Evolutionary conservation across 2,113 vertebrate genomes (phyloP).

Genomic region (Menura novaehollandiae): DNA sequence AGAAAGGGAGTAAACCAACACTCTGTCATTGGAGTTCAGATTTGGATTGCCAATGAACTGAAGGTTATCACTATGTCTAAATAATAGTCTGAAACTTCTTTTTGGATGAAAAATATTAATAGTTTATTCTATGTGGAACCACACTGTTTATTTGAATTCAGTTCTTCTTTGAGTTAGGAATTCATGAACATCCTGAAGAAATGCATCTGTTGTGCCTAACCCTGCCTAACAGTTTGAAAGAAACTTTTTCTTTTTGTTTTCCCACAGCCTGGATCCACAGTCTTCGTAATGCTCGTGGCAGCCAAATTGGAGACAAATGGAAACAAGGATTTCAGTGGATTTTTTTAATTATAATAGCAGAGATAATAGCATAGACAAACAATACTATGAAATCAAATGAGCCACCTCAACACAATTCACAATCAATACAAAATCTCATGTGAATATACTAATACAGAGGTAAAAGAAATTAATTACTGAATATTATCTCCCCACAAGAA

Average conservation of each 20-base stretch:
- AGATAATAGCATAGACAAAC: background rate
- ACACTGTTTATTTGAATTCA: background rate
- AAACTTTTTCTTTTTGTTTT: background rate
- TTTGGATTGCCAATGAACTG: background rate
- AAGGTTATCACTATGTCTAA: background rate
- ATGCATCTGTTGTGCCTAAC: background rate
- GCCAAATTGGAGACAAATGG: background rate
- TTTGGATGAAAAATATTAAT: background rate
- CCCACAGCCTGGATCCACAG: background rate
- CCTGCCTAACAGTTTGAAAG: background rate
- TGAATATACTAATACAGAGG: background rate
- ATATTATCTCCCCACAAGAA: background rate
- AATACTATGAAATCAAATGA: background rate
- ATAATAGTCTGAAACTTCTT: background rate
- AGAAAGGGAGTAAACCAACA: background rate
- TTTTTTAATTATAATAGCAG: background rate
- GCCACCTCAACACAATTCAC: too few relatives aligned
- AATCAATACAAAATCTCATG: background rate
- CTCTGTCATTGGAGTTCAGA: background rate
- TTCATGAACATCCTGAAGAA: background rate
- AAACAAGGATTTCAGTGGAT: background rate
- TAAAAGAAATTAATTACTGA: background rate
- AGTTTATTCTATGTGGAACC: background rate
- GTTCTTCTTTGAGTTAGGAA: background rate
- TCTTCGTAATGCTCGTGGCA: background rate